Conservation (phyloP, 2,113 vertebrate species). For the Lagopus muta region DNA sequence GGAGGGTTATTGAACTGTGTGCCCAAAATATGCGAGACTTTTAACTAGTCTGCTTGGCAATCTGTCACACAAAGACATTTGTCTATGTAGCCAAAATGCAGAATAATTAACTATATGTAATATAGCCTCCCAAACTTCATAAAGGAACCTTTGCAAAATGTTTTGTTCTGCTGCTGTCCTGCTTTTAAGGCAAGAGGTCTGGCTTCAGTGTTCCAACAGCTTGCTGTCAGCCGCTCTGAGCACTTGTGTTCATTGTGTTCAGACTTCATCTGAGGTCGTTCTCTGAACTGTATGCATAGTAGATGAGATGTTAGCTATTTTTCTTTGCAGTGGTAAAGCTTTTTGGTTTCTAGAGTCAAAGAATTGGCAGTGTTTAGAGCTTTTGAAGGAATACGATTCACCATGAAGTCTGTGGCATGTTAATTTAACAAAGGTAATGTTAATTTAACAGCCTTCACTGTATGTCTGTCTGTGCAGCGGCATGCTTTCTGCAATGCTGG, state of each 20-base stretch:
- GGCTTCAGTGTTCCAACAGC: not conserved
- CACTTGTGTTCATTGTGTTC: not conserved
- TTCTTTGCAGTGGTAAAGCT: not conserved
- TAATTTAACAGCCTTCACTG: not conserved
- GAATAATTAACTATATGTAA: not conserved
- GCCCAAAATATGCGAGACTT: not conserved
- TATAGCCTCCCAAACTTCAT: not conserved
- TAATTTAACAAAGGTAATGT: accelerated
- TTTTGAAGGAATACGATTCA: not conserved
- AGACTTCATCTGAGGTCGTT: not conserved
- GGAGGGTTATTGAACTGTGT: not conserved
- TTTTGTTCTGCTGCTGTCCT: not conserved
- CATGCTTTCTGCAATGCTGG: not conserved
- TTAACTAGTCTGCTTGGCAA: not conserved
- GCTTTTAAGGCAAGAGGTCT: not conserved
- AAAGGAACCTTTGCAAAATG: not conserved
- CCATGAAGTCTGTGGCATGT: not conserved
- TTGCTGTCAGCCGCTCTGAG: not conserved
- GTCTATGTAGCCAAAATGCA: not conserved
- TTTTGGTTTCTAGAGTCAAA: not conserved
- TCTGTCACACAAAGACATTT: not conserved
- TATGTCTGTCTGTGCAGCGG: not conserved
- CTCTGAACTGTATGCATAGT: not conserved
- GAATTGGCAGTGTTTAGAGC: not conserved
- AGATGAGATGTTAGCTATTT: not conserved